Evolutionary conservation across 2,888 invertebrate species (phyloP).

Genomic region (Branchellion lobata): DNA sequence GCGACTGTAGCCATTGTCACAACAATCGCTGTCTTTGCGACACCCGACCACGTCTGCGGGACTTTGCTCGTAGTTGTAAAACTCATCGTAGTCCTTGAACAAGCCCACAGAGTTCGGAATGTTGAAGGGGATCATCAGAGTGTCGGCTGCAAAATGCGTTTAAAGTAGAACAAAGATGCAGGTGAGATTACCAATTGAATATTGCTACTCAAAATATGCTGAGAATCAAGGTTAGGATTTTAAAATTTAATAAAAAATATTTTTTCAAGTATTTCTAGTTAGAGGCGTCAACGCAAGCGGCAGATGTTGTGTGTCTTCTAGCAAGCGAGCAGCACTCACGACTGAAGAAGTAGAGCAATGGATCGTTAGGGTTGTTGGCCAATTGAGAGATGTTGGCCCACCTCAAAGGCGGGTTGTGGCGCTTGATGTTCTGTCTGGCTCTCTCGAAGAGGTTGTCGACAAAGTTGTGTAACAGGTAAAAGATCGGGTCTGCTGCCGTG

Average conservation of each 20-base stretch:
- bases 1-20: background rate
- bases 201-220: too few species aligned
- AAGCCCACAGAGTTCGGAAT: conserved; percentile 20
- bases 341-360: background rate
- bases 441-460: conserved; percentile 60
- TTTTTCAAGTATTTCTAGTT: too few species aligned
- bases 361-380: background rate
- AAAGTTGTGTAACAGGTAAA: conserved; percentile 59
- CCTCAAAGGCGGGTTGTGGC: background rate
- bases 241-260: too few species aligned
- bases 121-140: conserved; percentile 7
- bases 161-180: too few species aligned
- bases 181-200: too few species aligned
- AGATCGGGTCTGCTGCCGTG: conserved; percentile 60
- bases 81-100: conserved; percentile 35
- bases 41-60: conserved; percentile 38
- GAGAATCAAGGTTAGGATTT: too few species aligned
- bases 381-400: conserved; percentile 5
- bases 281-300: too few species aligned
- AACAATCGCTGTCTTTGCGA: conserved; percentile 31
- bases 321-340: too few species aligned
- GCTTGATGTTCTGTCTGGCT: conserved; percentile 18
- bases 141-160: conserved; percentile 8
- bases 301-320: too few species aligned
- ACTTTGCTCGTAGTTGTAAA: conserved; percentile 34